Evolutionary conservation across 30 jellyfish, hydroid and myxozoan genomes (phyloP).

Genomic region (Hydra vulgaris): DNA sequence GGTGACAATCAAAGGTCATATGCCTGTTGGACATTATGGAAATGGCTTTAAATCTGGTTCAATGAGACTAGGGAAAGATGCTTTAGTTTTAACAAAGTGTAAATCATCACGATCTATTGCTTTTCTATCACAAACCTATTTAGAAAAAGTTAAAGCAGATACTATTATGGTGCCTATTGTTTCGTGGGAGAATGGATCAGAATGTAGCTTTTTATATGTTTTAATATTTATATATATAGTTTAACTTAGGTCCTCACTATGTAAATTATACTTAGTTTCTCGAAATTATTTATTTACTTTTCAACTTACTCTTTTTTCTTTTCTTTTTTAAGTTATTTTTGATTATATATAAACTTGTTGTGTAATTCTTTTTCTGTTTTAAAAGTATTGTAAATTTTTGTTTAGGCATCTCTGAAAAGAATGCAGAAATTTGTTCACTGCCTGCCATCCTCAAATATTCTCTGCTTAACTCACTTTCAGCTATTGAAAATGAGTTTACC

Average conservation of each 20-base stretch:
- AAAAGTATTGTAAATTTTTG: no score
- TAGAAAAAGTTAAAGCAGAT: constrained; percentile 42
- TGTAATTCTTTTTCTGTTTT: no score
- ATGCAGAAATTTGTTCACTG: constrained; percentile 44
- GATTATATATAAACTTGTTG: no score
- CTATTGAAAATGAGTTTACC: constrained; percentile 59
- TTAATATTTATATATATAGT: background rate
- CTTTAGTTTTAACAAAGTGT: constrained; percentile 77
- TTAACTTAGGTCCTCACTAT: no score
- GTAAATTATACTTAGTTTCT: no score
- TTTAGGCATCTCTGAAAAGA: constrained; percentile 27
- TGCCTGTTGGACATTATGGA: constrained; percentile 98
- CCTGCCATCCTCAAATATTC: constrained; percentile 44
- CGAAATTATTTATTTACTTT: no score
- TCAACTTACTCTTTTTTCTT: no score
- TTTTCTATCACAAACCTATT: constrained; percentile 74
- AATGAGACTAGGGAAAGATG: constrained; percentile 97
- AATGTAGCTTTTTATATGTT: constrained; percentile 40
- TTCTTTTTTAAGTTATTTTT: no score
- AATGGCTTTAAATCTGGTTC: constrained; percentile 98
- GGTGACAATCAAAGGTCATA: constrained; percentile 82
- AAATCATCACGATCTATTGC: constrained; percentile 64
- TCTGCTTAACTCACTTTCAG: constrained; percentile 26
- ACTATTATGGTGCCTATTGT: constrained; percentile 85
- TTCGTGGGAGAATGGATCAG: constrained; percentile 59